Evolutionary conservation across 2,888 invertebrate species (phyloP), one percentile per base, ranked within the genome.

Genomic region (Theodoxus fluviatilis): DNA sequence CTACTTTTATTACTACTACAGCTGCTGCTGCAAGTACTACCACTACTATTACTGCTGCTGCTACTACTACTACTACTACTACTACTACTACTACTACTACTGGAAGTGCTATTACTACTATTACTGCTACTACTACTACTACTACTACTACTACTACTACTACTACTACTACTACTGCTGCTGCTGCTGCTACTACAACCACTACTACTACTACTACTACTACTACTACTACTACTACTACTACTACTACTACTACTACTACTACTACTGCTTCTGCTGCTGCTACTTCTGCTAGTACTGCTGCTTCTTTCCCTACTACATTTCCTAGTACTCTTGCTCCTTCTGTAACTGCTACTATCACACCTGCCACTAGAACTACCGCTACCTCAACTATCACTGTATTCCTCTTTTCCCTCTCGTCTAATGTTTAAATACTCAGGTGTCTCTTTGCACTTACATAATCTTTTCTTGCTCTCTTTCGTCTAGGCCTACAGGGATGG

Each of bases 11-110:
- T 37, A 35, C 33, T 12, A 25, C 35, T 37, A 37, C 9, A 9
- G 3, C 9, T 22, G 15, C 33, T 63, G 22, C 63, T 63, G 18
- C 63, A 35, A 63, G 35, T 63, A 37, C 63, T 63, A 35, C 63
- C 37, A n/a, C 35, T 63, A 63, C 63, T 63, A 63, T 37, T 63
- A 63, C 63, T 63, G 18, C 63, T 63, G 18, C 63, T 63, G 37
- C 63, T 63, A 63, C 63, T 63, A 63, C 63, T 63, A 63, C 63
- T 63, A 35, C 63, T 63, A 63, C 63, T 63, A 63, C 63, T 63
- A 63, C 63, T 37, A 63, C 63, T 37, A 35, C 63, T 37, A 63
- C 63, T 37, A 63, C 63, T 63, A 63, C 63, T 63, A n/a, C 63
- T 63, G 22, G 7, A n/a, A n/a, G n/a, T n/a, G n/a, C n/a, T n/a